Percentiles rank a stretch among this genome's conserved stretches.
Conservation (phyloP, 2,113 vertebrate species). For the Sialia sialis region DNA sequence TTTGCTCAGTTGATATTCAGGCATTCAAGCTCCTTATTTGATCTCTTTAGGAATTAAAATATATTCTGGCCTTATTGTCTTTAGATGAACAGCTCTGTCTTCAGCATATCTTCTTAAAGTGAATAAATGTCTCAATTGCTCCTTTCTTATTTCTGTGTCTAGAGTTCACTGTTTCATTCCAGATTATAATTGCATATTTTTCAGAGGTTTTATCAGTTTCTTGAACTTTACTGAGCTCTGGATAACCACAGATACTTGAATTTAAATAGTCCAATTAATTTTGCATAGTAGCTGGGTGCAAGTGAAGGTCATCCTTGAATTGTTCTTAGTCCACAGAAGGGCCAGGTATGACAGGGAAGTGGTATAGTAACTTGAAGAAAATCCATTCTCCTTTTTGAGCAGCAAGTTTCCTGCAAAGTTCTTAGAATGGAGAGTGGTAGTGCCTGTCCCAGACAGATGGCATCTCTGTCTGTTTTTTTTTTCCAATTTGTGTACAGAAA, state of each 20-base stretch:
- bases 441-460: not conserved
- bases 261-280: slow-evolving; percentile 26
- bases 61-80: not conserved
- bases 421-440: not conserved
- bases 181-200: slow-evolving; percentile 9
- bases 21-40: not conserved
- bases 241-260: not conserved
- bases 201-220: not conserved
- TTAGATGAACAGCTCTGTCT: not conserved
- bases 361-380: not conserved
- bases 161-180: slow-evolving; percentile 3
- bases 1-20: not conserved
- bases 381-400: not conserved
- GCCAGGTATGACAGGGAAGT: not conserved
- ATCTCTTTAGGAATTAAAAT: not conserved
- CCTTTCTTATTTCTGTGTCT: not conserved
- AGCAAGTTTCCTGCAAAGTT: not conserved
- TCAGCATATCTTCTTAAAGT: not conserved
- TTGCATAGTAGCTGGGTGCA: not conserved
- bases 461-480: not conserved
- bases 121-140: not conserved
- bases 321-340: not conserved
- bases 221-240: not conserved
- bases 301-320: not conserved
- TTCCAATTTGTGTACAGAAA: not conserved